Percentiles rank a stretch among this genome's conserved stretches.
Evolutionary conservation across 2,888 invertebrate genomes (phyloP).

Genomic region (Drosophila austrosaltans): DNA sequence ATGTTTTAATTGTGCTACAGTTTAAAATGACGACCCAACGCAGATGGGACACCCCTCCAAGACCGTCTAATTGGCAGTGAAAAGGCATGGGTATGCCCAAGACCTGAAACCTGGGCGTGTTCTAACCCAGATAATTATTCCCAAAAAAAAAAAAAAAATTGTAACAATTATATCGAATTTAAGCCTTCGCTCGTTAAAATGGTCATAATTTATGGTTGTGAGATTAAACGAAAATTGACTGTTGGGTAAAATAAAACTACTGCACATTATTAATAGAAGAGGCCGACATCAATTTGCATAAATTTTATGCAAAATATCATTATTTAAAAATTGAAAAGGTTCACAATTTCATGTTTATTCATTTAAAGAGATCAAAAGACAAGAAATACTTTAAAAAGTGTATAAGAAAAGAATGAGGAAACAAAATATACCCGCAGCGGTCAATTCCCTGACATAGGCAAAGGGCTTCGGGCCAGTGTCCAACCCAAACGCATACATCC

Average conservation of each 20-base stretch:
- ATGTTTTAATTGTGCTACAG: conserved; percentile 73
- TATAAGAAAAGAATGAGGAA: background rate
- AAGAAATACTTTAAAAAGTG: background rate
- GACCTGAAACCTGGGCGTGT: background rate
- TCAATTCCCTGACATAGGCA: conserved; percentile 54
- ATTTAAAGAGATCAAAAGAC: background rate
- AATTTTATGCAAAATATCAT: conserved; percentile 46
- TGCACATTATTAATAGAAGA: conserved; percentile 36
- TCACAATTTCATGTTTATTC: conserved; percentile 12
- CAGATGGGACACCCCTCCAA: conserved; percentile 55
- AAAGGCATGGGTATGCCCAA: conserved; percentile 13
- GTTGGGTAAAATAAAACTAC: conserved; percentile 38
- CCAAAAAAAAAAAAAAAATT: conserved; percentile 22
- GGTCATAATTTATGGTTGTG: conserved; percentile 51
- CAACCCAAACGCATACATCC: conserved; percentile 20
- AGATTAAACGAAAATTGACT: conserved; percentile 40
- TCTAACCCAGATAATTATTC: conserved; percentile 10
- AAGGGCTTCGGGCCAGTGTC: conserved; percentile 50
- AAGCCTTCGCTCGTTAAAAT: conserved; percentile 33
- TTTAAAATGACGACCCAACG: conserved; percentile 56
- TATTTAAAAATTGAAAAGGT: conserved; percentile 35
- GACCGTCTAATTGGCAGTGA: conserved; percentile 69
- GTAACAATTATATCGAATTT: conserved; percentile 17
- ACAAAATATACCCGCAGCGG: conserved; percentile 59
- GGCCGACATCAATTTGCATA: conserved; percentile 31